These are phyloP conservation scores for Callaeas wilsoni DNA, from an alignment of 2,113 vertebrate species.

Conservation along the genomic window DNA sequence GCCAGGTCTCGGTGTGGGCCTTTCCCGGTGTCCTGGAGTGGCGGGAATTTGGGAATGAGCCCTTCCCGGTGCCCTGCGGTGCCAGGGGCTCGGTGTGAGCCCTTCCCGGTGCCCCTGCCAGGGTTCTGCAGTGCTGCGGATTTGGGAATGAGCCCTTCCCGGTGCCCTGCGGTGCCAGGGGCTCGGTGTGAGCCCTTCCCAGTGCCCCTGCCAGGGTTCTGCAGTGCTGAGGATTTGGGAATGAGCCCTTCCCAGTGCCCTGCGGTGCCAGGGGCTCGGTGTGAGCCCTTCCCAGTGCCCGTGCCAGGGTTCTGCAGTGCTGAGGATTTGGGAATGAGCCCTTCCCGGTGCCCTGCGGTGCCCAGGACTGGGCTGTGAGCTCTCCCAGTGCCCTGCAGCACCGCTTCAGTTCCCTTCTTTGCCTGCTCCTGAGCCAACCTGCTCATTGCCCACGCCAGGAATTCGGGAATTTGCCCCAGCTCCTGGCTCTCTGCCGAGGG, in stretches of 20 bases:
- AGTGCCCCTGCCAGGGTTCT: neutral
- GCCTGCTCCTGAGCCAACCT: neutral
- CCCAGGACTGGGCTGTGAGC: rapidly evolving
- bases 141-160: neutral
- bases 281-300: neutral
- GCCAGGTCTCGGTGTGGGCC: neutral
- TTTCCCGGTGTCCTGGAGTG: neutral
- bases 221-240: neutral
- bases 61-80: neutral
- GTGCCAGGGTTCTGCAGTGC: no score
- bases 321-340: neutral
- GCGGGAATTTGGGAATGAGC: neutral
- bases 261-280: no score
- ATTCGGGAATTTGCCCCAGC: neutral
- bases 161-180: neutral
- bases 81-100: neutral
- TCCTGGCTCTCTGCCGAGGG: neutral
- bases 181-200: no score
- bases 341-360: neutral
- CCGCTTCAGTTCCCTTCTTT: neutral
- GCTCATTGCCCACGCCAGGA: neutral
- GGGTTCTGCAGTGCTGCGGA: neutral
- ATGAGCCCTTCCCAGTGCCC: neutral
- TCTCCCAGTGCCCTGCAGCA: neutral
- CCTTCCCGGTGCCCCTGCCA: no score